These are phyloP conservation scores for Polyommatus icarus DNA, from an alignment of 2,888 invertebrate species.

Conservation along the genomic window DNA sequence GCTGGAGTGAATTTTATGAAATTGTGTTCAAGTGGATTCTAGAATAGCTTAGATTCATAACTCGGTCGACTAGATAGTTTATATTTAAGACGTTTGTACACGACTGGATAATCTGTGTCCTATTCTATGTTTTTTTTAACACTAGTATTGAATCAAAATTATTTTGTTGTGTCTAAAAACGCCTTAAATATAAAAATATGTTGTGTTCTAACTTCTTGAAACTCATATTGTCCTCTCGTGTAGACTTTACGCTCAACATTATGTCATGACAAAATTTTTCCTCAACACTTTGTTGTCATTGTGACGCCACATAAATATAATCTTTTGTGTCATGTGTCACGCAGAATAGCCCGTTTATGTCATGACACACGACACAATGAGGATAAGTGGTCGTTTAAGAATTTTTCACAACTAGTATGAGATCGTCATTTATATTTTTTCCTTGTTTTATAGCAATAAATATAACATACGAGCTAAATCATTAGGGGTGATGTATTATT, in stretches of 20 bases:
- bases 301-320: constrained; percentile 26
- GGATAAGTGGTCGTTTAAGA: constrained; percentile 5
- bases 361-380: background rate
- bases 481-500: too few species aligned
- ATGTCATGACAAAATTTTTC: constrained; percentile 16
- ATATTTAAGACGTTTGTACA: too few species aligned
- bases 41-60: too few species aligned
- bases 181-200: background rate
- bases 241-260: constrained; percentile 4
- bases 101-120: too few species aligned
- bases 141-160: too few species aligned
- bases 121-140: too few species aligned
- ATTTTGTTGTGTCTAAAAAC: too few species aligned
- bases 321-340: constrained; percentile 19
- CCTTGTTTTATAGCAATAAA: background rate
- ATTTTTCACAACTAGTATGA: background rate
- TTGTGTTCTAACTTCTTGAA: background rate
- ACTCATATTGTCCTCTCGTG: background rate
- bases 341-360: background rate
- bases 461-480: too few species aligned
- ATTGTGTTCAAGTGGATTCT: too few species aligned
- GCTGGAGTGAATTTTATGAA: too few species aligned
- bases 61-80: too few species aligned
- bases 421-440: background rate
- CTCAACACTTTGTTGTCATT: constrained; percentile 27